These are phyloP conservation scores for Gonatopus flavifemur DNA, from an alignment of 1,140 invertebrate species.

Conservation along the genomic window DNA sequence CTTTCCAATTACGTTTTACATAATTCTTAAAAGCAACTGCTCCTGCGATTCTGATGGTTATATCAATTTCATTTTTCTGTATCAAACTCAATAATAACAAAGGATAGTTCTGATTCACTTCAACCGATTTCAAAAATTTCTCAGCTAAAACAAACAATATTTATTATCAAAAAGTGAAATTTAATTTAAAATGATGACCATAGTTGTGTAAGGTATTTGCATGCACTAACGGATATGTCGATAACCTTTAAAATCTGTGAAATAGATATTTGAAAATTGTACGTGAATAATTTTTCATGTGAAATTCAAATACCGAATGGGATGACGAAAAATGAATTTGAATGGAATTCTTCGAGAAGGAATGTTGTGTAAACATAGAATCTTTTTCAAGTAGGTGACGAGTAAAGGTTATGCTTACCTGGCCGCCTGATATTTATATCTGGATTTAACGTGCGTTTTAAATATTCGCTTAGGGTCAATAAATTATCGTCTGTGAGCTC, in stretches of 20 bases:
- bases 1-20: conserved; percentile 92
- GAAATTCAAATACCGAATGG: too few species aligned
- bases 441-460: conserved; percentile 86
- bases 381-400: too few species aligned
- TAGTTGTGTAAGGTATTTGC: too few species aligned
- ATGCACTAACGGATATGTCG: too few species aligned
- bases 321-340: too few species aligned
- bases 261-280: too few species aligned
- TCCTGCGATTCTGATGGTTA: conserved; percentile 82
- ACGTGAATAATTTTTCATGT: too few species aligned
- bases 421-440: conserved; percentile 78
- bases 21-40: conserved; percentile 96
- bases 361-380: too few species aligned
- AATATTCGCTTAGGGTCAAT: conserved; percentile 75
- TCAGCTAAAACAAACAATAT: conserved; percentile 75
- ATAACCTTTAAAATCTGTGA: too few species aligned
- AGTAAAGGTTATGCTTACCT: conserved; percentile 65
- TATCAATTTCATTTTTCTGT: conserved; percentile 75
- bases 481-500: conserved; percentile 83
- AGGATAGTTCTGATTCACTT: conserved; percentile 89
- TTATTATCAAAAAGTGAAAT: conserved; percentile 5
- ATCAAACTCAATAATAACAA: conserved; percentile 83
- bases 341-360: too few species aligned
- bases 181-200: conserved; percentile 8
- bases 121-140: conserved; percentile 87